Evolutionary conservation across 2,888 invertebrate species (phyloP).

Genomic region (Cryptocephalus moraei): DNA sequence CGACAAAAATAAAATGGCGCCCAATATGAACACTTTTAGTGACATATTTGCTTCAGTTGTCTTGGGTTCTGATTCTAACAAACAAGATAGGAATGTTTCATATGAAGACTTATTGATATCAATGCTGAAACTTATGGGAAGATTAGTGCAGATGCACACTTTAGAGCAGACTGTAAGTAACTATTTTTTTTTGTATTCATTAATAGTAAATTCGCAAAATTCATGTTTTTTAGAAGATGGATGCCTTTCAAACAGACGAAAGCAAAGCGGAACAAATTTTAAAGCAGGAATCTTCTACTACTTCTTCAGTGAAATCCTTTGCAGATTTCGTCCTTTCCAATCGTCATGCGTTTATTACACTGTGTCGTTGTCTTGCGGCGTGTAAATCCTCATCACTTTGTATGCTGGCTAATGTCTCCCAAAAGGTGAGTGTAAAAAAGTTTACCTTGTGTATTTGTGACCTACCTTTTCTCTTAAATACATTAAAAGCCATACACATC

Average conservation of each 20-base stretch:
- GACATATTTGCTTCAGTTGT: constrained; percentile 64
- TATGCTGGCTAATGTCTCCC: constrained; percentile 44
- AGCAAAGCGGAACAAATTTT: constrained; percentile 62
- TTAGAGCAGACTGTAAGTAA: constrained; percentile 33
- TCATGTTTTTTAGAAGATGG: constrained; percentile 7
- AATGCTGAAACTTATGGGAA: constrained; percentile 53
- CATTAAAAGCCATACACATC: too few species aligned
- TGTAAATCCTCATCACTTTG: constrained; percentile 63
- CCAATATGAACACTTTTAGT: constrained; percentile 45
- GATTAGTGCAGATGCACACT: constrained; percentile 53
- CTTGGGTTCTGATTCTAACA: constrained; percentile 50
- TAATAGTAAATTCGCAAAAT: too few species aligned
- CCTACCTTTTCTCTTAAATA: background rate
- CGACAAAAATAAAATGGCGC: constrained; percentile 41
- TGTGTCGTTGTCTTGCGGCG: constrained; percentile 69
- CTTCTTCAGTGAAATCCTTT: constrained; percentile 47
- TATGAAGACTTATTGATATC: constrained; percentile 63
- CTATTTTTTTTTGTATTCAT: background rate
- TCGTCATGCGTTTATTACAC: constrained; percentile 70
- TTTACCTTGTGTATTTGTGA: background rate
- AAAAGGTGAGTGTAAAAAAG: constrained; percentile 21
- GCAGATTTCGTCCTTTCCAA: constrained; percentile 68
- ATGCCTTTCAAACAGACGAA: constrained; percentile 68
- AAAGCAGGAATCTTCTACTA: constrained; percentile 24
- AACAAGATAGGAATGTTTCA: constrained; percentile 55